These are phyloP conservation scores for Gymnocephalus cernua DNA, from an alignment of 2,113 vertebrate species.

Conservation along the genomic window DNA sequence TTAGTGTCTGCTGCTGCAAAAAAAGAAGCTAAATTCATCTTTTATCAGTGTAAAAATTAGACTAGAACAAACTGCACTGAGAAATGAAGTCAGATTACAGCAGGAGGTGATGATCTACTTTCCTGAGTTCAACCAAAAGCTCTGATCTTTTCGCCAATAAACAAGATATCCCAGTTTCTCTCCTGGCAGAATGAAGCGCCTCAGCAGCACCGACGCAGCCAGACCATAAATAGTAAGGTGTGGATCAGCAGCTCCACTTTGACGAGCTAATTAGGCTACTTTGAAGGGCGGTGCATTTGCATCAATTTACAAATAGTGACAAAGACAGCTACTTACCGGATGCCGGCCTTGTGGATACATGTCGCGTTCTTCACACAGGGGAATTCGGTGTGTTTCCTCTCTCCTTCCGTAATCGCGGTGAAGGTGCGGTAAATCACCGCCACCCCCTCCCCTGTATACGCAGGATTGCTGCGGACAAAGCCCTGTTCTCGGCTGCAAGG, in stretches of 20 bases:
- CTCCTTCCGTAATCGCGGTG: constrained; percentile 71
- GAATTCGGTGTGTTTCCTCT: constrained; percentile 61
- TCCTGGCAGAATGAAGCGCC: constrained; percentile 13
- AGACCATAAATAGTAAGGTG: constrained; percentile 74
- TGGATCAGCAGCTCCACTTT: constrained; percentile 64
- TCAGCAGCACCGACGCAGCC: constrained; percentile 27
- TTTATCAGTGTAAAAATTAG: not conserved
- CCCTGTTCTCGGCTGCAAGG: constrained; percentile 63
- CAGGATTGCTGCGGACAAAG: constrained; percentile 82
- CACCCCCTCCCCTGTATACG: constrained; percentile 74
- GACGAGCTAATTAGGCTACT: constrained; percentile 65
- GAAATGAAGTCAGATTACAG: constrained; percentile 6
- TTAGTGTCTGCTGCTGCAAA: not conserved
- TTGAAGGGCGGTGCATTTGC: constrained; percentile 54
- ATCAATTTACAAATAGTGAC: constrained; percentile 65
- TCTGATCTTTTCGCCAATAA: constrained; percentile 43
- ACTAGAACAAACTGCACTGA: not conserved
- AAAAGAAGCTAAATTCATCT: constrained; percentile 22
- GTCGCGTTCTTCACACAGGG: constrained; percentile 74
- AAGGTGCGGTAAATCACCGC: constrained; percentile 80
- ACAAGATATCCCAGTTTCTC: constrained; percentile 38
- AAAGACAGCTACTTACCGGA: constrained; percentile 88
- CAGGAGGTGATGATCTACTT: constrained; percentile 26
- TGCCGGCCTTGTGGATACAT: constrained; percentile 98
- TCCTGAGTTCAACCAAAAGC: constrained; percentile 7